phyloP scores from a whole-genome alignment of 2,113 vertebrate species.

The Hippocampus comes region DNA sequence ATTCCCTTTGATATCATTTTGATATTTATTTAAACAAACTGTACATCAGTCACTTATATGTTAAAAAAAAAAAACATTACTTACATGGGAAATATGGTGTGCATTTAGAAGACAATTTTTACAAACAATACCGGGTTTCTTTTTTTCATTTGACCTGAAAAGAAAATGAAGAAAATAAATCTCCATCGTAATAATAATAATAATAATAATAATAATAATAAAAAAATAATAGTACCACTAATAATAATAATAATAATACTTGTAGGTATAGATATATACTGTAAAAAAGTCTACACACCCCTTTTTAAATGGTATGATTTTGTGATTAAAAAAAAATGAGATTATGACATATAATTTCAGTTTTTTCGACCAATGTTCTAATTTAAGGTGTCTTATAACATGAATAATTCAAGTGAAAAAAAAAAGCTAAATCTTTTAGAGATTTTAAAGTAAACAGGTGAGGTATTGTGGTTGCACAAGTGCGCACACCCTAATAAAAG shows the following conservation, averaged over 20 bases:
- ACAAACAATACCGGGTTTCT: background rate
- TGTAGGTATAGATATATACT: background rate
- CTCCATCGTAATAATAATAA: background rate
- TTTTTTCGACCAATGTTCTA: no score
- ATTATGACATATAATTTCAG: no score
- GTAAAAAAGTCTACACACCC: no score
- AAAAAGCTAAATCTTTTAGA: background rate
- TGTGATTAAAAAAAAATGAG: no score
- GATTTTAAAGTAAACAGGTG: background rate
- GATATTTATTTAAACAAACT: constrained; percentile 6
- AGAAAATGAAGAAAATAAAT: constrained; percentile 10
- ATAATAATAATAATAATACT: no score
- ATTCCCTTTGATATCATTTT: background rate
- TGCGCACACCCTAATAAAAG: background rate
- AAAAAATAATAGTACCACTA: no score
- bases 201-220: background rate
- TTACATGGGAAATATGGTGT: background rate
- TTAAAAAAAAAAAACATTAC: background rate
- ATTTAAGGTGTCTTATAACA: background rate
- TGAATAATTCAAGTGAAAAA: background rate
- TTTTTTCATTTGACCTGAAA: constrained; percentile 69
- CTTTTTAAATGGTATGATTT: no score
- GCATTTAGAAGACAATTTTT: background rate
- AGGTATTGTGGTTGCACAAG: background rate
- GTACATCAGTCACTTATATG: background rate